Conservation (phyloP, 2,797 vertebrate species). For the Spondyliosoma cantharus region DNA sequence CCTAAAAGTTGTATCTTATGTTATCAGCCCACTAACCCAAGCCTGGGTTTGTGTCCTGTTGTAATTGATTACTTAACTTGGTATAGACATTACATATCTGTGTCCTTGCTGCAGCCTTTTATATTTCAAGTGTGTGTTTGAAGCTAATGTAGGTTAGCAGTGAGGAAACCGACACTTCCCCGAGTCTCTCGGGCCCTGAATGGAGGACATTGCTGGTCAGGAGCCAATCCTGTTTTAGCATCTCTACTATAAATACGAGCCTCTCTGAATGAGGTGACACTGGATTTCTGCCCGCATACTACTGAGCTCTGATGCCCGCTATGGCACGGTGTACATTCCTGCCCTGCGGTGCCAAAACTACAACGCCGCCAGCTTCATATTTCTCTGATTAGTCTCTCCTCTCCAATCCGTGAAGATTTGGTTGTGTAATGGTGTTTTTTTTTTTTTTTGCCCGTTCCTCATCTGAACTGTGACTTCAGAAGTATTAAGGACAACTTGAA, state of each 20-base stretch:
- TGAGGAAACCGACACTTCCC: constrained; percentile 71
- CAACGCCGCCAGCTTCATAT: constrained; percentile 40
- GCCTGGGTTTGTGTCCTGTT: constrained; percentile 1
- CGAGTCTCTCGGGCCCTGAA: constrained; percentile 72
- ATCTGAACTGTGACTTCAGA: not conserved
- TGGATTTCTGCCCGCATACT: constrained; percentile 81
- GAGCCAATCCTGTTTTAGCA: constrained; percentile 83
- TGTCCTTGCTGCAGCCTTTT: constrained; percentile 33
- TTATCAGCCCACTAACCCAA: not conserved
- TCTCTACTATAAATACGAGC: constrained; percentile 83
- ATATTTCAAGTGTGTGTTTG: constrained; percentile 39
- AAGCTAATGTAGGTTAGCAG: constrained; percentile 75
- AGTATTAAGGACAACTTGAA: constrained; percentile 8
- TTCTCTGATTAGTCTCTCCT: constrained; percentile 55
- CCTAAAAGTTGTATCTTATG: not conserved
- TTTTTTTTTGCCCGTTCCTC: not conserved
- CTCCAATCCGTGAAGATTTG: constrained; percentile 6
- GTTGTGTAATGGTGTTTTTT: constrained; percentile 42
- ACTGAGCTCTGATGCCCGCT: constrained; percentile 57
- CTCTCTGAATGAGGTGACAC: constrained; percentile 82
- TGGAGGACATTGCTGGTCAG: constrained; percentile 79
- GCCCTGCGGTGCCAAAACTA: constrained; percentile 57
- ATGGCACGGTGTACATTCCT: constrained; percentile 60
- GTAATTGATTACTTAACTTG: not conserved
- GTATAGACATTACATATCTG: not conserved